Base-by-base conservation (phyloP, 2,888 invertebrate species). In the Heliothis peltigera region DNA sequence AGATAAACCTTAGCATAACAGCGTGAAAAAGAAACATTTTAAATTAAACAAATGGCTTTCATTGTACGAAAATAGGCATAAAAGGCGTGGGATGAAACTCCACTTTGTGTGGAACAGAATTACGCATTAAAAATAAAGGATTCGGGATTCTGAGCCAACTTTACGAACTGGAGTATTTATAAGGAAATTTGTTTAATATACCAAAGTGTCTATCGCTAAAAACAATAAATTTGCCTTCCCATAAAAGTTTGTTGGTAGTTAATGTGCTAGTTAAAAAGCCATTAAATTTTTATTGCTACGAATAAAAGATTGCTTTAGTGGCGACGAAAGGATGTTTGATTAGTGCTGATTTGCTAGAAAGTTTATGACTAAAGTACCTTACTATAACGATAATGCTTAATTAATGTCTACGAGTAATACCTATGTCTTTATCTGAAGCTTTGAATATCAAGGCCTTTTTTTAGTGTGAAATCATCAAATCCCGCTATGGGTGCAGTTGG, bases 281-380 rank as follows among this genome's bases (percentile, higher is more conserved):
- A 64, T 68, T 64, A 70, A 64, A 55, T 70, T 70, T 28, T 70
- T 68, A 68, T 68, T 49, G 64, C 48, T 21, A 46, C 21, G 55
- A 44, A 64, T 44, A 15, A 48, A 18, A 35, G 64, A 71, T 70
- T 55, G 49, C 48, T 43, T 64, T 68, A 17, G 17, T 42, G 42
- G 42, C 42, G 66, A 63, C 63, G 19, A 55, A 39, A 39, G 55
- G 64, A 55, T 70, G 12, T 55, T 64, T 49, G 17, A 68, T 39
- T 55, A n/a, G 43, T 64, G 39, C 55, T 39, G 55, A 64, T 55
- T 68, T 39, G 43, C 64, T 32, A 64, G 35, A 25, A 48, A 28
- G 15, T 39, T 2, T 19, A 28, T 54, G 42, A 48, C 28, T 39
- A 15, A 18, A 12, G 17, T 15, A 39, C 39, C 39, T 39, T 39